Percentiles rank a stretch among this genome's conserved stretches.
These are phyloP conservation scores for Odontocolon sp. DNA, from an alignment of 2,888 invertebrate species.

Conservation along the genomic window DNA sequence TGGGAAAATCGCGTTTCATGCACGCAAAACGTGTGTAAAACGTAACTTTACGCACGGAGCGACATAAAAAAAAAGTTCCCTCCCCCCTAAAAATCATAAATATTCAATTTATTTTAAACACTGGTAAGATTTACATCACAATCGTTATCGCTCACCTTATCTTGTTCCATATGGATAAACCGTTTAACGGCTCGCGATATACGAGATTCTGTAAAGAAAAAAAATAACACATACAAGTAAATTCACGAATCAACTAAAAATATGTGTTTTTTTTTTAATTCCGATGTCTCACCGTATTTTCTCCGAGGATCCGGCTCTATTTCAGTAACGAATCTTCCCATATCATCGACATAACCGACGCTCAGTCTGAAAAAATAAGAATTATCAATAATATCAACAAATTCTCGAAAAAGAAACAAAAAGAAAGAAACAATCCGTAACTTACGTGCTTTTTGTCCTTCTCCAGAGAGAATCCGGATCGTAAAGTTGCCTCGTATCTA, in stretches of 20 bases:
- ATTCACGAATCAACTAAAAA: background rate
- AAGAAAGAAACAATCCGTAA: constrained; percentile 19
- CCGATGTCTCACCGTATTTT: constrained; percentile 78
- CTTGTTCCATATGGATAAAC: constrained; percentile 91
- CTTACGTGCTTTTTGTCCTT: constrained; percentile 85
- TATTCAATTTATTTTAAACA: background rate
- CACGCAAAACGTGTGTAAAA: too few relatives aligned
- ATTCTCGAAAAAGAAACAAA: background rate
- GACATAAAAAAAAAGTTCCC: too few relatives aligned
- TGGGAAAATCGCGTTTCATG: too few relatives aligned
- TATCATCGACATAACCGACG: constrained; percentile 92
- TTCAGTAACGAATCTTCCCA: constrained; percentile 95
- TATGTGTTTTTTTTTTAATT: background rate
- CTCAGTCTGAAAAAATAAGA: constrained; percentile 84
- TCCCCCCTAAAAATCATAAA: background rate
- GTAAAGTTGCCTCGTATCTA: constrained; percentile 90
- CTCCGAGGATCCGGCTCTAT: constrained; percentile 90
- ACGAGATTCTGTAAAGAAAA: constrained; percentile 82
- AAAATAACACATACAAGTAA: constrained; percentile 34
- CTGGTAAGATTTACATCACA: background rate
- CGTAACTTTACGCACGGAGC: too few relatives aligned
- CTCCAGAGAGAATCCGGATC: constrained; percentile 96
- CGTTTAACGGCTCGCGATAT: constrained; percentile 87
- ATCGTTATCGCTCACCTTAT: constrained; percentile 86
- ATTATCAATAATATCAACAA: background rate